Percentiles rank a stretch among this genome's conserved stretches.
Evolutionary conservation across 2,888 invertebrate species (phyloP).

Genomic region (Luperina nickerlii): DNA sequence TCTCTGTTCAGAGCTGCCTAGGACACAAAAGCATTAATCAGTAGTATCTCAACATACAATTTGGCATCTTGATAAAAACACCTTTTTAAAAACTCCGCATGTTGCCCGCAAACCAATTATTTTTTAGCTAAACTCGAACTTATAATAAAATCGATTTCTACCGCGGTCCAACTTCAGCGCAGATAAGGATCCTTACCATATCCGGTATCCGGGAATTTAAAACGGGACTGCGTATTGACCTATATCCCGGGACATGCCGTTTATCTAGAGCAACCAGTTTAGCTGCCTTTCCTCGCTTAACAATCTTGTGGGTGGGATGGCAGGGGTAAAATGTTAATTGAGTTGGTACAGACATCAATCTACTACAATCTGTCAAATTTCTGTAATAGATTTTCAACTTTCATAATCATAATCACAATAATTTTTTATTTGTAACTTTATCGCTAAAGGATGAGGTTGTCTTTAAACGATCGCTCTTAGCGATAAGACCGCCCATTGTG

Average conservation of each 20-base stretch:
- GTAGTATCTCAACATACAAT: background rate
- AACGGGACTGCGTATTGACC: constrained; percentile 52
- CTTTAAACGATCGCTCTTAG: too few relatives aligned
- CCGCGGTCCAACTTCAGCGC: constrained; percentile 28
- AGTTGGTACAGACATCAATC: too few relatives aligned
- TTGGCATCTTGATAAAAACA: background rate
- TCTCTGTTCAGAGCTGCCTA: too few relatives aligned
- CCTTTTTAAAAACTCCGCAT: background rate
- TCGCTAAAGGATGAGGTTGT: too few relatives aligned
- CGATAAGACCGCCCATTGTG: too few relatives aligned
- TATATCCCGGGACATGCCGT: constrained; percentile 34
- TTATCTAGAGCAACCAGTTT: constrained; percentile 27
- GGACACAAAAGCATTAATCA: too few relatives aligned
- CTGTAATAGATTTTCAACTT: too few relatives aligned
- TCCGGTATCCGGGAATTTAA: constrained; percentile 60
- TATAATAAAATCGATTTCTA: constrained; percentile 50
- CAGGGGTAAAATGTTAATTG: background rate
- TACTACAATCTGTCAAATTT: too few relatives aligned
- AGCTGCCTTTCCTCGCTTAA: constrained; percentile 2
- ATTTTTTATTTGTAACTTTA: too few relatives aligned
- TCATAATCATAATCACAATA: too few relatives aligned
- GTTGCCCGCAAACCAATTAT: constrained; percentile 36
- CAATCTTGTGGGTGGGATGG: constrained; percentile 1
- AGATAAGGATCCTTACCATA: constrained; percentile 57
- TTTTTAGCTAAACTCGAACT: constrained; percentile 38